Evolutionary conservation across 2,797 vertebrate species (phyloP).

Genomic region (Avahi laniger): DNA sequence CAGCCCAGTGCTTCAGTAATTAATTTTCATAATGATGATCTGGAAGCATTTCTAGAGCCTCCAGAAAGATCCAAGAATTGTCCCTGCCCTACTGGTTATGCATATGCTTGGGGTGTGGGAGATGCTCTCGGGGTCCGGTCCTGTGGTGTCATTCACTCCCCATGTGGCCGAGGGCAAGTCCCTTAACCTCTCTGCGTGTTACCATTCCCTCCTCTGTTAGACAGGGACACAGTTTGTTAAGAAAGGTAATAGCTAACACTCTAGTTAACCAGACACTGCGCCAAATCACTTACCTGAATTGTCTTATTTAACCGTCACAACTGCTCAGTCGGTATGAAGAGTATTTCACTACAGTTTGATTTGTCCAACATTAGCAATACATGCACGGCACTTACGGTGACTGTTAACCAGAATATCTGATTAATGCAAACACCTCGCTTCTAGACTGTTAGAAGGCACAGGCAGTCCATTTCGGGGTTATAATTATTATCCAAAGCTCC

Average conservation of each 20-base stretch:
- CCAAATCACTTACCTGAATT: neutral
- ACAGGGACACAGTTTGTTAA: neutral
- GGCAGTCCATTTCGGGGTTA: neutral
- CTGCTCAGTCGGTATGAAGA: neutral
- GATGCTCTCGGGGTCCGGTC: neutral
- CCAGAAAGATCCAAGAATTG: slow-evolving; percentile 50
- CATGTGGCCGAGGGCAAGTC: neutral
- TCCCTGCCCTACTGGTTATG: neutral
- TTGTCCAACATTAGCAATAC: neutral
- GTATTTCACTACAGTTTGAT: neutral
- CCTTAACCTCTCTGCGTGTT: neutral
- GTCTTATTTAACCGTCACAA: slow-evolving; percentile 3
- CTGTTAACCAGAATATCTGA: neutral
- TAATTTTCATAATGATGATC: slow-evolving; percentile 75
- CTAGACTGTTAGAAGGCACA: neutral
- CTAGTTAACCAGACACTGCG: neutral
- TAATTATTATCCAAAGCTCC: neutral
- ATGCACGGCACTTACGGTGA: neutral
- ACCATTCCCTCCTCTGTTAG: neutral
- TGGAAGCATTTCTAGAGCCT: slow-evolving; percentile 66
- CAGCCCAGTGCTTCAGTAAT: slow-evolving; percentile 69
- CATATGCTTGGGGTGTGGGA: slow-evolving; percentile 45
- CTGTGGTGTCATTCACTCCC: neutral
- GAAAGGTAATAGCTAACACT: neutral
- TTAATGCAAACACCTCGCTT: neutral